Percentiles rank a stretch among this genome's conserved stretches.
Evolutionary conservation across 2,888 invertebrate genomes (phyloP).

Genomic region (Pandemis heparana): DNA sequence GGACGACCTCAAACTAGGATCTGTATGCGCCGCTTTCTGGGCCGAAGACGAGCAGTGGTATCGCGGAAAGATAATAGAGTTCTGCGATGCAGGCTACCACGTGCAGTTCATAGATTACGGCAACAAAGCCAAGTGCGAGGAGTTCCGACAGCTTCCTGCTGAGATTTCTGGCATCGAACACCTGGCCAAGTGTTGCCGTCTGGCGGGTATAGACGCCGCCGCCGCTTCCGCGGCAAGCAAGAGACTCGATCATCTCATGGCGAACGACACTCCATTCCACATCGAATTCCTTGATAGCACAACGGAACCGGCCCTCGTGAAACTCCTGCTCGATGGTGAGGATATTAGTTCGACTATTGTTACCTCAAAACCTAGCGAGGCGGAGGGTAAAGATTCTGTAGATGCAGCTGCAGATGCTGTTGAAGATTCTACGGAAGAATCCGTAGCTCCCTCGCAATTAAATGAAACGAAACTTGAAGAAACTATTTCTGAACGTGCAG

Average conservation of each 20-base stretch:
- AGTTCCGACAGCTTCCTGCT: slow-evolving; percentile 86
- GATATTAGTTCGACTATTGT: slow-evolving; percentile 58
- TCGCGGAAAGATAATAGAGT: slow-evolving; percentile 87
- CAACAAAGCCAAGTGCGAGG: slow-evolving; percentile 87
- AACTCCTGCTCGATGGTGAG: slow-evolving; percentile 84
- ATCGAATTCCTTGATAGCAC: slow-evolving; percentile 87
- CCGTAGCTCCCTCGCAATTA: neutral
- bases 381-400: neutral
- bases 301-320: slow-evolving; percentile 85
- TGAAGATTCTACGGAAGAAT: slow-evolving; percentile 1
- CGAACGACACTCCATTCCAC: slow-evolving; percentile 78
- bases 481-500: neutral
- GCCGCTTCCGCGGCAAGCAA: slow-evolving; percentile 68
- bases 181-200: slow-evolving; percentile 87
- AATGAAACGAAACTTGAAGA: neutral
- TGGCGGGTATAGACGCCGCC: slow-evolving; percentile 80
- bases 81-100: slow-evolving; percentile 82
- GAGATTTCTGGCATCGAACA: slow-evolving; percentile 85
- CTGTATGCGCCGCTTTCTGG: slow-evolving; percentile 88
- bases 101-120: slow-evolving; percentile 90
- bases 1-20: slow-evolving; percentile 84
- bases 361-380: slow-evolving; percentile 12
- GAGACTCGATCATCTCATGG: slow-evolving; percentile 69
- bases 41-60: slow-evolving; percentile 89
- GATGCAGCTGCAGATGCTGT: neutral